A percentile compares a stretch with the other conserved stretches of the same genome.
These are phyloP conservation scores for Gallinago undulata DNA, from an alignment of 2,113 vertebrate species.

Conservation along the genomic window DNA sequence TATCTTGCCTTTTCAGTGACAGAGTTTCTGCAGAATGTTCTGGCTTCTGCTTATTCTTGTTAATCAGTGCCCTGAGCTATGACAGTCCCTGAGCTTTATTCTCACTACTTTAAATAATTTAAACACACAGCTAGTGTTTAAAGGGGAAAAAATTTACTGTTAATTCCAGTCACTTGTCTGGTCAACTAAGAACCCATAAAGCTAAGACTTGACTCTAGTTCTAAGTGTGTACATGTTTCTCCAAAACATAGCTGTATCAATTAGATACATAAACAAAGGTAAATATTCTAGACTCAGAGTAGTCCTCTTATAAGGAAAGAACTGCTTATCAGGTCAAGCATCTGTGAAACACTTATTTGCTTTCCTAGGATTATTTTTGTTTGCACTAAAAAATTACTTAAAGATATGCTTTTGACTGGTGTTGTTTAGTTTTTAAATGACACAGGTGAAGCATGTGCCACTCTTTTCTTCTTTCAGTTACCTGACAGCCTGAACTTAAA, in stretches of 20 bases:
- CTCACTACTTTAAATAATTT: neutral
- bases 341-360: neutral
- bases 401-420: neutral
- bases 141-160: neutral
- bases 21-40: neutral
- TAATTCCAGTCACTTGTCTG: neutral
- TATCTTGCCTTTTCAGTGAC: neutral
- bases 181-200: neutral
- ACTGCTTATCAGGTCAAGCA: neutral
- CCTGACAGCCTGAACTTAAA: neutral
- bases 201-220: neutral
- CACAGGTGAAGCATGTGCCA: neutral
- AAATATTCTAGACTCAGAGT: neutral
- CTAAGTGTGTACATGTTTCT: neutral
- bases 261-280: neutral
- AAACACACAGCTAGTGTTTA: neutral
- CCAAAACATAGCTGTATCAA: neutral
- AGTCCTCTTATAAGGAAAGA: slow-evolving; percentile 20
- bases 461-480: neutral
- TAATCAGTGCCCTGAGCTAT: neutral
- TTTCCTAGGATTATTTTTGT: slow-evolving; percentile 30
- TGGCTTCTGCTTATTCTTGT: slow-evolving; percentile 24
- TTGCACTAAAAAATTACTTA: neutral
- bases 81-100: neutral
- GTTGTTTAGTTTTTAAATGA: neutral